Evolutionary conservation across 2,113 vertebrate species (phyloP).

Genomic region (Platysteira castanea): DNA sequence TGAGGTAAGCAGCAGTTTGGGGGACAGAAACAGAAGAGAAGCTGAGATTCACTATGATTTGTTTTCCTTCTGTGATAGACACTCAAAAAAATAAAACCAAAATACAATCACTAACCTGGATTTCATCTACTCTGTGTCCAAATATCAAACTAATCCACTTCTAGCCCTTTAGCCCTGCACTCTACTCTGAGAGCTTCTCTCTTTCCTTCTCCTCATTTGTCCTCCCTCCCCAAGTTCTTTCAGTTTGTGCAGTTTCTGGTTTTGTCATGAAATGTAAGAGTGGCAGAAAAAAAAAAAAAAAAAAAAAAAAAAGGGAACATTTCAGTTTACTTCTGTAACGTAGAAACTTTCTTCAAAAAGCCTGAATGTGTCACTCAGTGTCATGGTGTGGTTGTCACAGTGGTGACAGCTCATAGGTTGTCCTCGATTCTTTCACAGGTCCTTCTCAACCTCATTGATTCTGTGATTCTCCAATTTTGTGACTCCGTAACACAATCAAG

Average conservation of each 20-base stretch:
- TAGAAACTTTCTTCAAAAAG: background rate
- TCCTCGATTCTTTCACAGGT: background rate
- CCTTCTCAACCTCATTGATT: background rate
- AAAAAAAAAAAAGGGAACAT: background rate
- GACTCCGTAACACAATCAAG: background rate
- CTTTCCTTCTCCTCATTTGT: no score
- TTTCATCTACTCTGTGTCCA: background rate
- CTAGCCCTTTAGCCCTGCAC: background rate
- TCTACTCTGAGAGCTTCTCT: background rate
- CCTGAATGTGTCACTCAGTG: background rate
- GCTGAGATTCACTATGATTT: background rate
- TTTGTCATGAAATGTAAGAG: background rate
- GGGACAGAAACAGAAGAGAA: background rate
- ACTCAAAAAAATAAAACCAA: background rate
- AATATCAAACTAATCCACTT: background rate
- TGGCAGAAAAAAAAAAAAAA: background rate
- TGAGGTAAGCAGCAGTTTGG: background rate
- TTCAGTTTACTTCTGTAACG: background rate
- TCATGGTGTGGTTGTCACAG: background rate
- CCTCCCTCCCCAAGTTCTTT: background rate
- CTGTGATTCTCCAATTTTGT: background rate
- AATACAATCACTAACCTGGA: background rate
- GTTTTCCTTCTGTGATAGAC: background rate
- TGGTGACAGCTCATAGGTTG: background rate
- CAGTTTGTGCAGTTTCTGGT: background rate